Percentiles rank a stretch among this genome's conserved stretches.
These are phyloP conservation scores for Pagrus major DNA, from an alignment of 2,113 vertebrate species.

Conservation along the genomic window DNA sequence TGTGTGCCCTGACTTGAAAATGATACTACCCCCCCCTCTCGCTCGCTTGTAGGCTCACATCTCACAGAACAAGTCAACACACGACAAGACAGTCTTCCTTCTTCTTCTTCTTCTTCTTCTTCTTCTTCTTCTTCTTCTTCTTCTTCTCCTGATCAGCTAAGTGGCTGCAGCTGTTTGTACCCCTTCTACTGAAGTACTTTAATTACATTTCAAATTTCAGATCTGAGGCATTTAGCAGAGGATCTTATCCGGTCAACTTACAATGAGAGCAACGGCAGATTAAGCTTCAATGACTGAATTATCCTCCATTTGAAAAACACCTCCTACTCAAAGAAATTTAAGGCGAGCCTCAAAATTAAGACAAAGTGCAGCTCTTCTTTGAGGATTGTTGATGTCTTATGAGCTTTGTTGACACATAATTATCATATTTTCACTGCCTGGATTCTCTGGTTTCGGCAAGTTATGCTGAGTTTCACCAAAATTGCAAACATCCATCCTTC, in stretches of 20 bases:
- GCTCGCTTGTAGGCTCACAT: slow-evolving; percentile 30
- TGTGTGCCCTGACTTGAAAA: slow-evolving; percentile 50
- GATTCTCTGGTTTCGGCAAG: neutral
- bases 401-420: slow-evolving; percentile 3
- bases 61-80: slow-evolving; percentile 51
- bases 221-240: slow-evolving; percentile 45
- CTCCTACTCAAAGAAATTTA: slow-evolving; percentile 39
- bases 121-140: neutral
- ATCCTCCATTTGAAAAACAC: slow-evolving; percentile 27
- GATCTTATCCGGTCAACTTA: slow-evolving; percentile 41
- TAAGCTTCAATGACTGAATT: slow-evolving; percentile 39
- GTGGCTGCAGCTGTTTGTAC: slow-evolving; percentile 47
- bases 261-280: slow-evolving; percentile 47
- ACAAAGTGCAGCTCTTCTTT: slow-evolving; percentile 7
- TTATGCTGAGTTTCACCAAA: neutral
- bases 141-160: slow-evolving; percentile 18
- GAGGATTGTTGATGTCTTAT: neutral
- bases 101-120: neutral
- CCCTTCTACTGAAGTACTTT: slow-evolving; percentile 48
- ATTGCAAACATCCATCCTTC: too few relatives aligned
- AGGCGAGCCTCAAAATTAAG: neutral
- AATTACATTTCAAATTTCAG: slow-evolving; percentile 55
- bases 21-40: slow-evolving; percentile 21
- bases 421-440: neutral
- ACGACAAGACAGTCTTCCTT: slow-evolving; percentile 11